phyloP scores from a whole-genome alignment of 2,888 invertebrate species.

The Serripes groenlandicus region DNA sequence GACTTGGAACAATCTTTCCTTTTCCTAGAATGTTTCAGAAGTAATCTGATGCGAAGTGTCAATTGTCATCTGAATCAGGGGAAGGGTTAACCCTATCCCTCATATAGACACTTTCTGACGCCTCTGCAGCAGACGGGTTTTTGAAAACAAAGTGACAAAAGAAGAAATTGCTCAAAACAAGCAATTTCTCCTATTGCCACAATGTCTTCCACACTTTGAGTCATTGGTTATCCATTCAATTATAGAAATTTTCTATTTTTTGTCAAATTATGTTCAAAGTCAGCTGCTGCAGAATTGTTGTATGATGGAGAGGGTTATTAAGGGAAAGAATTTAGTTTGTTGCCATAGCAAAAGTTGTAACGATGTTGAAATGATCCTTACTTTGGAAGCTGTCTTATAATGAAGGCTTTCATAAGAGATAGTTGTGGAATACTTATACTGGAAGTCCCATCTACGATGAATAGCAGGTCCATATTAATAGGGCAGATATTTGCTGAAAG shows the following conservation, averaged over 20 bases:
- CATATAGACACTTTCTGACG: neutral
- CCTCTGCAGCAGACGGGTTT: neutral
- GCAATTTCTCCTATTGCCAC: neutral
- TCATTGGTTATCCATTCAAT: neutral
- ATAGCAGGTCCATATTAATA: conserved; percentile 32
- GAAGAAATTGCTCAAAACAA: neutral
- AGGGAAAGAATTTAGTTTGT: neutral
- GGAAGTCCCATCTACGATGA: conserved; percentile 43
- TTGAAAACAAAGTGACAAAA: neutral
- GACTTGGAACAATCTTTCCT: no score
- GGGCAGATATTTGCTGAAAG: conserved; percentile 14
- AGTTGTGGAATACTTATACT: conserved; percentile 31
- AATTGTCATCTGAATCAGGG: no score
- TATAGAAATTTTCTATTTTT: neutral
- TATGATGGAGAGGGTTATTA: no score
- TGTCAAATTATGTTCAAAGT: neutral
- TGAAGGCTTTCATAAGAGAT: conserved; percentile 22
- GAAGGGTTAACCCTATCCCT: neutral
- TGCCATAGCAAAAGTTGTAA: neutral
- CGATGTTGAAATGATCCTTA: neutral
- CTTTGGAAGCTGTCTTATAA: conserved; percentile 25
- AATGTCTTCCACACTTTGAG: neutral
- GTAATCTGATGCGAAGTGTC: no score
- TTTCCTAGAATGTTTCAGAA: no score
- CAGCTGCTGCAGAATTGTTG: no score